A percentile compares a stretch with the other conserved stretches of the same genome.
Conservation (phyloP, 2,888 invertebrate species). For the Polymixis lichenea region DNA sequence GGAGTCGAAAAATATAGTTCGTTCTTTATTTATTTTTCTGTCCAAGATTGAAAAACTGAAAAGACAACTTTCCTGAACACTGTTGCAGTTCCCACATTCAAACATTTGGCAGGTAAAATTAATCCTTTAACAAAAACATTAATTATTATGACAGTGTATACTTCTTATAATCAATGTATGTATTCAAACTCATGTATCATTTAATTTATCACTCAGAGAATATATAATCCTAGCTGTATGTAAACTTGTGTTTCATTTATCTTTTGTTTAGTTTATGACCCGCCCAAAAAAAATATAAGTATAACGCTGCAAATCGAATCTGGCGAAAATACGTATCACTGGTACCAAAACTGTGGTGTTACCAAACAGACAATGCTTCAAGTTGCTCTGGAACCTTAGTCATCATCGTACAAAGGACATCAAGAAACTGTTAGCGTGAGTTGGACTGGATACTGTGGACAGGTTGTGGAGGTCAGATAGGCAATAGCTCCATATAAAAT, state of each 20-base stretch:
- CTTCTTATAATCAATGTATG: neutral
- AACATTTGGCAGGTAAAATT: slow-evolving; percentile 31
- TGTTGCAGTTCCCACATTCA: neutral
- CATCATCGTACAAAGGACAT: no score
- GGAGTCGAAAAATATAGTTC: neutral
- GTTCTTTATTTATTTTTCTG: neutral
- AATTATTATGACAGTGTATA: neutral
- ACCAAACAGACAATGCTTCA: neutral
- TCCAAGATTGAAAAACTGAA: neutral
- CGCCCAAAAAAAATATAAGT: no score
- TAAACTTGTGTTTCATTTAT: slow-evolving; percentile 53
- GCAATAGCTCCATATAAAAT: no score
- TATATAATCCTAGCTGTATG: slow-evolving; percentile 41
- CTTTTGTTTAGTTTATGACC: neutral
- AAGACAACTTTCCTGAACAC: neutral
- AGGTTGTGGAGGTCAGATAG: no score
- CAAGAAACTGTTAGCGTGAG: no score
- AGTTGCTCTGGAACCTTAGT: no score
- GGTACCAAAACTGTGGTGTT: neutral
- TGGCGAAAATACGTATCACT: neutral
- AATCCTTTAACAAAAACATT: neutral
- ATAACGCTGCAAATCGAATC: neutral
- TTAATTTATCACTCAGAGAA: slow-evolving; percentile 42
- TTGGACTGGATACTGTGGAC: no score
- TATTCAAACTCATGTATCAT: slow-evolving; percentile 27